These are phyloP conservation scores for Pseudochaenichthys georgianus DNA, from an alignment of 2,797 vertebrate genomes.

Conservation along the genomic window DNA sequence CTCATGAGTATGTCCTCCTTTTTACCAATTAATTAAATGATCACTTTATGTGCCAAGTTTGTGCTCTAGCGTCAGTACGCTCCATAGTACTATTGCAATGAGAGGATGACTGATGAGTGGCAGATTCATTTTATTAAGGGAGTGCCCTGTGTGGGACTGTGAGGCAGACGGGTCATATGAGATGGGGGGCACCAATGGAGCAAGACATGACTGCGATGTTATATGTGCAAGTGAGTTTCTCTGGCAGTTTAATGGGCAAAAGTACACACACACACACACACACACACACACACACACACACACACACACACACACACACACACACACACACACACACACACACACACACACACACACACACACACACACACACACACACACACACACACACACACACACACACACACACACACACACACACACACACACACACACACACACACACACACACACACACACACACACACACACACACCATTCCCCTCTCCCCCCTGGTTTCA, in stretches of 20 bases:
- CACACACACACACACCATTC: not conserved
- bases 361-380: no score
- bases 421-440: no score
- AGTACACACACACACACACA: constrained; percentile 24
- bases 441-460: not conserved
- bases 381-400: no score
- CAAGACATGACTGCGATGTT: constrained; percentile 41
- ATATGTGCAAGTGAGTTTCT: constrained; percentile 54
- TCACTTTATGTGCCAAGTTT: constrained; percentile 32
- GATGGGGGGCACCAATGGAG: constrained; percentile 22
- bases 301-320: constrained; percentile 11
- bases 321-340: not conserved
- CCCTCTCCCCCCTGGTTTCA: constrained; percentile 16
- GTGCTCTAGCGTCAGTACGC: constrained; percentile 23
- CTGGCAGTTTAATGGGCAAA: constrained; percentile 54
- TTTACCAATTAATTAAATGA: not conserved
- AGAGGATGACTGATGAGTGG: constrained; percentile 31
- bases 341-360: not conserved
- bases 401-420: no score
- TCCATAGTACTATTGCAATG: constrained; percentile 14
- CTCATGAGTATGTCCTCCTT: not conserved
- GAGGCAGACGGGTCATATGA: constrained; percentile 60
- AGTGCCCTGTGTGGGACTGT: constrained; percentile 9
- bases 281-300: not conserved
- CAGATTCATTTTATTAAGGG: constrained; percentile 8